phyloP scores from a whole-genome alignment of 2,797 vertebrate genomes.

The Pyrocephalus nanus region DNA sequence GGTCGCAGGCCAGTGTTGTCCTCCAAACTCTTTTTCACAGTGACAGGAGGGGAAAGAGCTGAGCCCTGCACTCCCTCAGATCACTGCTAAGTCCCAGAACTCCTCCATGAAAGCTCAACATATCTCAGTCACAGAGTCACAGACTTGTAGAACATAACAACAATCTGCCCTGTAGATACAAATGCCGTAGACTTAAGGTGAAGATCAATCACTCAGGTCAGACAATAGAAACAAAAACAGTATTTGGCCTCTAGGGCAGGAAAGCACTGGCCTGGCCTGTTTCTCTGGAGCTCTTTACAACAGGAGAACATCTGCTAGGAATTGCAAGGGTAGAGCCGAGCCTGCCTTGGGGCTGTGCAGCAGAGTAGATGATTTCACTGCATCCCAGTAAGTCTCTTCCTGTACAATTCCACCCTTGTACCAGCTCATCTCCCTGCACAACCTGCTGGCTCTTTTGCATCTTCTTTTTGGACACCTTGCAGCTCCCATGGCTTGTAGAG shows the following conservation, averaged over 20 bases:
- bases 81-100: neutral
- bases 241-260: neutral
- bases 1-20: neutral
- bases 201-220: neutral
- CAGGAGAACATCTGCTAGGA: neutral
- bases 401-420: rapidly evolving
- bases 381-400: neutral
- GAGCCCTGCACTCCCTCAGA: neutral
- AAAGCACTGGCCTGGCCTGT: neutral
- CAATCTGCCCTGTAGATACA: neutral
- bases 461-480: neutral
- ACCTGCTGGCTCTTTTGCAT: neutral
- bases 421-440: neutral
- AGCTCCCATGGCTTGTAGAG: rapidly evolving
- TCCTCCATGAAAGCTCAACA: rapidly evolving
- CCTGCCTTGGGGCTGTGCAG: neutral
- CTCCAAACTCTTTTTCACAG: neutral
- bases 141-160: neutral
- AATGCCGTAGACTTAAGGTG: neutral
- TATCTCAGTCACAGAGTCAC: neutral
- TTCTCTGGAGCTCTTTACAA: neutral
- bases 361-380: neutral
- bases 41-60: neutral
- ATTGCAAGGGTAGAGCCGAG: neutral
- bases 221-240: neutral